phyloP scores from a whole-genome alignment of 2,113 vertebrate species.

The Progne subis region DNA sequence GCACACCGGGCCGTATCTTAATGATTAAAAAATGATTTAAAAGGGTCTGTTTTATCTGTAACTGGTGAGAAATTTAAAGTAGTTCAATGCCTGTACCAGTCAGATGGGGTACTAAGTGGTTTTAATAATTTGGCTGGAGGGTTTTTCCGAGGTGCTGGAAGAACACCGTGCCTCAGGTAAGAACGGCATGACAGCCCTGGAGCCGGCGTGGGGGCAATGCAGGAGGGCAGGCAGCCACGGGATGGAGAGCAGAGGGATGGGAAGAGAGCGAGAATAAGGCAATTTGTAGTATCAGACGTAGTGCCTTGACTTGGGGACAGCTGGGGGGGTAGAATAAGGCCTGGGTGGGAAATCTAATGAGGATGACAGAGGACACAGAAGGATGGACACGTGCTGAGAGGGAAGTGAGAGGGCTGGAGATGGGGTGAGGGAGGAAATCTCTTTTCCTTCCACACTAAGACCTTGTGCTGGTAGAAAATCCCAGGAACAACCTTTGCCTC shows the following conservation, averaged over 20 bases:
- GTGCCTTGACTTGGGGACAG: background rate
- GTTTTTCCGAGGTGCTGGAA: background rate
- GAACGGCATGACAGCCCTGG: fast-evolving
- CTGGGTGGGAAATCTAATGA: background rate
- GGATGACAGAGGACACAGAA: background rate
- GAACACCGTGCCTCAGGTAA: background rate
- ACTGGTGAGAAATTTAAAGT: background rate
- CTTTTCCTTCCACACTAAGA: background rate
- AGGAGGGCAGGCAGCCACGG: background rate
- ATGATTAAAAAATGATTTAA: background rate
- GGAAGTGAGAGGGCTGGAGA: background rate
- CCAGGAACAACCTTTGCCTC: background rate
- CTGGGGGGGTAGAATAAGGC: background rate
- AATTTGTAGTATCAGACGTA: background rate
- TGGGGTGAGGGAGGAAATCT: background rate
- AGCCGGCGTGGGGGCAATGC: background rate
- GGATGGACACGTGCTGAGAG: background rate
- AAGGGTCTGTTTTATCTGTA: background rate
- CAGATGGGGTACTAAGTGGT: background rate
- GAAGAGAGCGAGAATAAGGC: too few species aligned
- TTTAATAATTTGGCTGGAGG: background rate
- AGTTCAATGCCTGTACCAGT: background rate
- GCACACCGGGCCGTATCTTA: background rate
- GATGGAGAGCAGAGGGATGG: background rate
- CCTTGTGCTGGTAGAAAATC: background rate